Conservation (phyloP, 2,113 vertebrate species). For the Pyrgilauda ruficollis region DNA sequence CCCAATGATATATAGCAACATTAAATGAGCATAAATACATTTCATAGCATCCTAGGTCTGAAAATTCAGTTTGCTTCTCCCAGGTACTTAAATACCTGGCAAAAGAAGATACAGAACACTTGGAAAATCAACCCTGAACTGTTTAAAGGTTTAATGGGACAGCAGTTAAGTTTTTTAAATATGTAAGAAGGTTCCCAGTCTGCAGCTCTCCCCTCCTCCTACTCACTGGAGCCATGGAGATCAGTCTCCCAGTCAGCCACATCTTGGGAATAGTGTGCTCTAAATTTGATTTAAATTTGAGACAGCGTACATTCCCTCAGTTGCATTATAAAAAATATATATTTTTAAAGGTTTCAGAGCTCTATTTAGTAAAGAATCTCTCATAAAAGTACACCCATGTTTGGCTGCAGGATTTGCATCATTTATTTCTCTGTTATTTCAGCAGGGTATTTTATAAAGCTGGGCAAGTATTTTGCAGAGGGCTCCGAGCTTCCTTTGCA, state of each 20-base stretch:
- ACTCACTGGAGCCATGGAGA: not conserved
- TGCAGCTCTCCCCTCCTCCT: not conserved
- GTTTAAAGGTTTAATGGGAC: not conserved
- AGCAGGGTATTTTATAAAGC: not conserved
- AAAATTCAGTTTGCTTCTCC: not conserved
- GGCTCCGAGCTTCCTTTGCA: not conserved
- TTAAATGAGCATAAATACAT: not conserved
- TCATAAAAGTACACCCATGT: rapidly evolving
- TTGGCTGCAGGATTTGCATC: not conserved
- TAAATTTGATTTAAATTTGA: not conserved
- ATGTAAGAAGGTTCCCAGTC: not conserved
- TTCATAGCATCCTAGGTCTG: not conserved
- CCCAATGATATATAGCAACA: not conserved
- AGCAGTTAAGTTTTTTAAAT: not conserved
- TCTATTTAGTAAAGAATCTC: not conserved
- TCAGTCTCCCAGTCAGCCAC: not conserved
- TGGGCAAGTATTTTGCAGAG: not conserved
- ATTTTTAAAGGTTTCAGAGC: not conserved
- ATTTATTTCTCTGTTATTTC: not conserved
- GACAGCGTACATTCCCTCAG: not conserved
- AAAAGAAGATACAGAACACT: not conserved
- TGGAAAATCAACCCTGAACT: not conserved
- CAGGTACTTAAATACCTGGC: not conserved
- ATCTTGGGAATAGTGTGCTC: not conserved
- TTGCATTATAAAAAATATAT: not conserved